Base-by-base conservation (phyloP, 2,888 invertebrate species). In the Abrostola tripartita region DNA sequence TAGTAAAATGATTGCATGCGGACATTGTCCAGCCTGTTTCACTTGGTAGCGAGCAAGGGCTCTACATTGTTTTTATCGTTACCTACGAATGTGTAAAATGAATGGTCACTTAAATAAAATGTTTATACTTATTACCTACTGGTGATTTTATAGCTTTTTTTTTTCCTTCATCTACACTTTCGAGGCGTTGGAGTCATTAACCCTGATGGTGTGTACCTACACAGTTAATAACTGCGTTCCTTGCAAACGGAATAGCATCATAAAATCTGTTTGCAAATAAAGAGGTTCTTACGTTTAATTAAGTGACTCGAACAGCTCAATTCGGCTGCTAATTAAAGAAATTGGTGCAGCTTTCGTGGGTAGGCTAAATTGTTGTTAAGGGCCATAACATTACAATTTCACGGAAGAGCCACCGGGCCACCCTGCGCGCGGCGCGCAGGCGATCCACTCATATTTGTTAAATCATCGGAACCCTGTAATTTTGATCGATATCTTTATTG, bases 401-500 rank as follows among this genome's bases (percentile, higher is more conserved):
- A 90, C 87, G 91, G 93, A 94, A 92, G 91, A 90, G 83, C 74
- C 80, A 84, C 74, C 76, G 83, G 93, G 89, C 93, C 93, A 92
- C 94, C 93, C 90, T 88, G 92, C 73, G 74, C 71, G 92, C 82
- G 79, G 85, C 81, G 83, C 87, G 85, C 88, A 82, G 88, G 88
- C 90, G 90, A 91, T 88, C 90, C 84, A 81, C 84, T 90, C 91
- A 88, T 93, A 93, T 93, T 94, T 94, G 93, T 93, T 93, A 94
- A 93, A 94, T 91, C 93, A 93, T 92, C 92, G 85, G 88, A 89
- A 90, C 92, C 93, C 94, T 93, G 88, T 94, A 94, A 94, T 94
- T 94, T 94, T 94, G 94, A 94, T 94, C 93, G 91, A 93, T 94
- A 94, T 94, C 94, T 94, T 94, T 93, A 94, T 92, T 92, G 92